Evolutionary conservation across 2,888 invertebrate species (phyloP), one percentile per base, ranked within the genome.

Genomic region (Meteorus cinctellus): DNA sequence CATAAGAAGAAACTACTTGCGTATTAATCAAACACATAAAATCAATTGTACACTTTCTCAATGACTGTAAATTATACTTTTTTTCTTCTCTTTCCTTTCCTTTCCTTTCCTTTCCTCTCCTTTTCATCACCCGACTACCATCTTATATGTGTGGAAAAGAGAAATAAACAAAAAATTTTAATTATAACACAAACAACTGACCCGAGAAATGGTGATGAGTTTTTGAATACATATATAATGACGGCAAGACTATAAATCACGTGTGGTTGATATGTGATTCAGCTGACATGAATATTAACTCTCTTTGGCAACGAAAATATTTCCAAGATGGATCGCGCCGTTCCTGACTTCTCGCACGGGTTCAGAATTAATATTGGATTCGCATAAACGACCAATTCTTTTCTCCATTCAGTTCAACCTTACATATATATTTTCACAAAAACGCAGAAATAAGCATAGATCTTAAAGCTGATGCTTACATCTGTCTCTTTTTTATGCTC

Each of bases 311-410:
- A 41, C 41, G 41, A 41, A 41, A 79, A 79, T 78, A 75, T 78
- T 79, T 77, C 68, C 66, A 45, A 77, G 76, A 78, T 76, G 79
- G 75, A 77, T 78, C 76, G 71, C 78, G 71, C 69, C 36, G 45
- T n/a, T 48, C 48, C 78, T 69, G 36, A 63, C 48, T 69, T 74
- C 55, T 75, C 79, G 77, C 78, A 80, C 77, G 78, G 77, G 79
- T 80, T 74, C 75, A 73, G 78, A 76, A 80, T 78, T 77, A 80
- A 80, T 80, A 77, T 74, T 48, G n/a, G 4, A 48, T n/a, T 16
- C n/a, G n/a, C 48, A 48, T n/a, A 48, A 48, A 48, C 48, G 48
- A n/a, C 4, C 48, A n/a, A 71, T 74, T 78, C 77, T 78, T 78
- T 77, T 75, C 3, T 31, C 31, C n/a, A 10, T 41, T 41, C 41